phyloP scores from a whole-genome alignment of 2,888 invertebrate genomes.

The Sericinus montela region DNA sequence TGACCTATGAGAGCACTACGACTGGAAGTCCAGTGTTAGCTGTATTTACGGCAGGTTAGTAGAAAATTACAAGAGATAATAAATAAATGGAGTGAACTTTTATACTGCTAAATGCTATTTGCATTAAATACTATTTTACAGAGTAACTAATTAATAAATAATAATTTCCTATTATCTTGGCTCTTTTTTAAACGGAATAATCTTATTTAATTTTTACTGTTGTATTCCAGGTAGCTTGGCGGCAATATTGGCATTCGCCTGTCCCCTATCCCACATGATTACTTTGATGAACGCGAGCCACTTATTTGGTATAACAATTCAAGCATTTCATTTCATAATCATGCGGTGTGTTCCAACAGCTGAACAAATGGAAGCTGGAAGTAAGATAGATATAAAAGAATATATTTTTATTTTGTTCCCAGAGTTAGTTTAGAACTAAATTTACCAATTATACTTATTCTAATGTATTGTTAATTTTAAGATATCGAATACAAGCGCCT shows the following conservation, averaged over 20 bases:
- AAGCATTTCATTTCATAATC: slow-evolving; percentile 70
- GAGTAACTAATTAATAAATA: too few relatives aligned
- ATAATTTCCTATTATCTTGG: too few relatives aligned
- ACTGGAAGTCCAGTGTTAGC: slow-evolving; percentile 82
- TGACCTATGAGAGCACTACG: slow-evolving; percentile 79
- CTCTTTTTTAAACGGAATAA: too few relatives aligned
- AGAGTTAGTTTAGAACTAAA: background rate
- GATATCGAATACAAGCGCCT: slow-evolving; percentile 74
- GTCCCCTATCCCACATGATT: slow-evolving; percentile 81
- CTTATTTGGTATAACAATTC: slow-evolving; percentile 68
- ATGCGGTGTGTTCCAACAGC: slow-evolving; percentile 78
- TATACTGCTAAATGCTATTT: too few relatives aligned
- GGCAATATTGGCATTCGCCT: slow-evolving; percentile 81
- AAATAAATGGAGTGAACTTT: too few relatives aligned
- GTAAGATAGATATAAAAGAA: slow-evolving; percentile 40
- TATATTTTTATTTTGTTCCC: too few relatives aligned
- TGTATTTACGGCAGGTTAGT: slow-evolving; percentile 80
- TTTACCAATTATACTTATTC: background rate
- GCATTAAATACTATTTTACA: too few relatives aligned
- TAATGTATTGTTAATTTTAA: slow-evolving; percentile 31
- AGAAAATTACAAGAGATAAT: too few relatives aligned
- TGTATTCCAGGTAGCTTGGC: slow-evolving; percentile 74
- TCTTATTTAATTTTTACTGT: too few relatives aligned
- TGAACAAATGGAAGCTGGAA: slow-evolving; percentile 72
- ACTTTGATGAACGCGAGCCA: slow-evolving; percentile 80